phyloP scores from a whole-genome alignment of 2,888 invertebrate genomes.

The Perizoma flavofasciatum region DNA sequence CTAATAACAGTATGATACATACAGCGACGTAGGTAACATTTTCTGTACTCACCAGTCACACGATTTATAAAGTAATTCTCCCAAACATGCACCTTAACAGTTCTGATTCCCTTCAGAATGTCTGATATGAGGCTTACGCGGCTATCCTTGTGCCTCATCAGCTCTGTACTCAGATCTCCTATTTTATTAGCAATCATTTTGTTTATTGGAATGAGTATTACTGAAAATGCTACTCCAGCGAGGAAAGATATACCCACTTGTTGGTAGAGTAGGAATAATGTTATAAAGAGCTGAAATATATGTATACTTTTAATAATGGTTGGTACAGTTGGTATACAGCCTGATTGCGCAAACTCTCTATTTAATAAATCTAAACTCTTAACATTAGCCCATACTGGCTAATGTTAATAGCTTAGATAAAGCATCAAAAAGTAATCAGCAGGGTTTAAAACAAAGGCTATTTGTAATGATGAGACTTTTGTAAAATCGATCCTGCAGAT shows the following conservation, averaged over 20 bases:
- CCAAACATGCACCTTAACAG: constrained; percentile 97
- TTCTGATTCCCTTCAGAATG: constrained; percentile 92
- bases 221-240: constrained; percentile 93
- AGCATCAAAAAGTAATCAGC: too few relatives aligned
- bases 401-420: too few relatives aligned
- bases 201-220: constrained; percentile 96
- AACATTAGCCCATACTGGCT: too few relatives aligned
- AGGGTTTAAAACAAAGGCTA: too few relatives aligned
- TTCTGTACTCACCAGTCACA: constrained; percentile 83
- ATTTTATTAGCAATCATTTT: constrained; percentile 95
- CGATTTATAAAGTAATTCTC: constrained; percentile 92
- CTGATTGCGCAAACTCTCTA: too few relatives aligned
- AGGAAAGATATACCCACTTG: constrained; percentile 96
- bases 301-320: too few relatives aligned
- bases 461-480: too few relatives aligned
- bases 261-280: constrained; percentile 91
- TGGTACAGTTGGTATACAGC: too few relatives aligned
- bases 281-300: constrained; percentile 88
- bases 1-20: too few relatives aligned
- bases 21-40: too few relatives aligned
- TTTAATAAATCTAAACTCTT: too few relatives aligned
- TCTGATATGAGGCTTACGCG: constrained; percentile 95
- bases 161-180: constrained; percentile 90
- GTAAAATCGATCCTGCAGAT: too few relatives aligned
- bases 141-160: constrained; percentile 96